Evolutionary conservation across 2,797 vertebrate species (phyloP).

Genomic region (Poecilia picta): DNA sequence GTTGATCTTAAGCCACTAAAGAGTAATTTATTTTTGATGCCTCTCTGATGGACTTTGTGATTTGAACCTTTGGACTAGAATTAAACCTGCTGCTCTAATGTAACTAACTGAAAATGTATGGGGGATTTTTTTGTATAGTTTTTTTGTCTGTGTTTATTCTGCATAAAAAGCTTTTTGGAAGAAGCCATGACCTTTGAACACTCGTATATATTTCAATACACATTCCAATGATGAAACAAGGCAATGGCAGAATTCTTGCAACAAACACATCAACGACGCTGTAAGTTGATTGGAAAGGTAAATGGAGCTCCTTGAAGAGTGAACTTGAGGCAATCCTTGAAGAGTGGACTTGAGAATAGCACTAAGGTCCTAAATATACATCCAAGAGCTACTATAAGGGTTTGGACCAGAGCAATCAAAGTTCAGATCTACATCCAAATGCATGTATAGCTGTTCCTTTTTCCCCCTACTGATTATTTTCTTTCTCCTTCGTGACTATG

Average conservation of each 20-base stretch:
- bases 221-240: neutral
- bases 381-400: neutral
- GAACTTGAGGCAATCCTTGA: neutral
- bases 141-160: neutral
- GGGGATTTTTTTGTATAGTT: neutral
- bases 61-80: neutral
- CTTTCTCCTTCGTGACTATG: neutral
- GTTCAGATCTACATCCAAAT: neutral
- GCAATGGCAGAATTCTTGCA: neutral
- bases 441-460: neutral
- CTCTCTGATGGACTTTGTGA: neutral
- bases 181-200: neutral
- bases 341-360: neutral
- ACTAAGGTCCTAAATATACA: neutral
- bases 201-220: no score
- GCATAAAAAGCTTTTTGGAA: neutral
- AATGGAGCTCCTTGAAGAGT: neutral
- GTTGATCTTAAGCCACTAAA: neutral
- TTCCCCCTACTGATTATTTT: neutral
- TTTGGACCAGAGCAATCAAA: neutral
- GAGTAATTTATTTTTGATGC: neutral
- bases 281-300: neutral
- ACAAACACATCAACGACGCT: neutral
- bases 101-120: neutral
- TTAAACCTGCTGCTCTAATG: neutral